Evolutionary conservation across 2,113 vertebrate genomes (phyloP), one percentile per base, ranked within the genome.

Genomic region (Xyrauchen texanus): DNA sequence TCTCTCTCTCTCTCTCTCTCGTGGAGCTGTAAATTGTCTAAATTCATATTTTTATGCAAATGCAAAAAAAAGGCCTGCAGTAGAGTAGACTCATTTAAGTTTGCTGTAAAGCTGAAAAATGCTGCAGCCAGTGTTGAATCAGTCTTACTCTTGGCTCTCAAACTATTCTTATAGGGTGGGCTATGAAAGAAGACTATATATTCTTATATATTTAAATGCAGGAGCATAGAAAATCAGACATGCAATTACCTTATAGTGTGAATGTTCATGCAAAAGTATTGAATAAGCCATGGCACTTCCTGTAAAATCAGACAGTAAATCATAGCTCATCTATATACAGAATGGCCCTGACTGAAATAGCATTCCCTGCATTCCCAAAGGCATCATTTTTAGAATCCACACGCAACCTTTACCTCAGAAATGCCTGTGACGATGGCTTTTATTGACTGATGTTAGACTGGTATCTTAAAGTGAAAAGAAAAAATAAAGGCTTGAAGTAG

Each of bases 301-400:
- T 58, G 11, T 45, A 58, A 71, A 71, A 71, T 71, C 68, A 71
- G 68, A 34, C 12, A 10, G 53, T 71, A 71, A 8, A 71, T 71
- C n/a, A 57, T 57, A n/a, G n/a, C n/a, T 5, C 13, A n/a, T 13
- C 34, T 71, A 58, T 13, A 71, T 3, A 16, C 42, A 58, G 15
- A 58, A 46, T 46, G 42, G 13, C 53, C 1, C 53, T 58, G 53
- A n/a, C 8, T 9, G 8, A 58, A 71, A 71, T 15, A 15, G 16
- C 69, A 71, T 46, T 57, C 44, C 42, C 13, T 71, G 8, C 8
- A 15, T 71, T 58, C 52, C 34, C 7, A 57, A 70, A 13, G n/a
- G 55, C 13, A 10, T 10, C n/a, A 5, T 5, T 58, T 53, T 69
- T 34, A 53, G 4, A n/a, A n/a, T n/a, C n/a, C n/a, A n/a, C n/a